phyloP scores from a whole-genome alignment of 1,140 invertebrate species.

The Lasaia peninsularis region DNA sequence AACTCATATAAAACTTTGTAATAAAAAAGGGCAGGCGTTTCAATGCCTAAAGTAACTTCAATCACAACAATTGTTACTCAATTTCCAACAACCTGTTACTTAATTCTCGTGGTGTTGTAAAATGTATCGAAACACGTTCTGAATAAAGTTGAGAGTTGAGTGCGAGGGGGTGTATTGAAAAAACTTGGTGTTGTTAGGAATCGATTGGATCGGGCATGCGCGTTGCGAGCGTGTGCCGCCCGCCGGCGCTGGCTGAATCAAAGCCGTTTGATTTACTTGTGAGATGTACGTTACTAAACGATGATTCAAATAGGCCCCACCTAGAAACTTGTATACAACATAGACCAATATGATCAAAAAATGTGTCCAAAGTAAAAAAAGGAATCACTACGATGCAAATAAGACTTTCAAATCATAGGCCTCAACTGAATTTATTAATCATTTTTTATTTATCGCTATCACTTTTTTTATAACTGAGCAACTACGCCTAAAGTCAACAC shows the following conservation, averaged over 20 bases:
- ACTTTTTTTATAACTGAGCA: too few species aligned
- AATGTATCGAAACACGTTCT: not conserved
- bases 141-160: slow-evolving; percentile 22
- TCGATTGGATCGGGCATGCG: slow-evolving; percentile 52
- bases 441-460: too few species aligned
- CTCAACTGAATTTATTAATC: too few species aligned
- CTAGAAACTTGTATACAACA: too few species aligned
- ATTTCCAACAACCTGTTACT: slow-evolving; percentile 22
- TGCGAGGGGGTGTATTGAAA: slow-evolving; percentile 33
- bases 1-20: not conserved
- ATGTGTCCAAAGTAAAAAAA: too few species aligned
- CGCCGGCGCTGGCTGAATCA: slow-evolving; percentile 14
- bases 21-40: not conserved
- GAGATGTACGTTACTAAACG: not conserved
- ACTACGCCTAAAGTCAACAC: too few species aligned
- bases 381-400: too few species aligned
- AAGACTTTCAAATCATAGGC: too few species aligned
- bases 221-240: slow-evolving; percentile 20
- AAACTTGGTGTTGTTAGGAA: slow-evolving; percentile 46
- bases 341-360: too few species aligned
- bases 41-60: not conserved
- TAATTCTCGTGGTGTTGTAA: not conserved
- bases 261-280: slow-evolving; percentile 23
- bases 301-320: not conserved
- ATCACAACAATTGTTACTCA: slow-evolving; percentile 1